Percentiles rank a stretch among this genome's conserved stretches.
phyloP scores from a whole-genome alignment of 1,140 invertebrate species.

The Drosophila watanabei region DNA sequence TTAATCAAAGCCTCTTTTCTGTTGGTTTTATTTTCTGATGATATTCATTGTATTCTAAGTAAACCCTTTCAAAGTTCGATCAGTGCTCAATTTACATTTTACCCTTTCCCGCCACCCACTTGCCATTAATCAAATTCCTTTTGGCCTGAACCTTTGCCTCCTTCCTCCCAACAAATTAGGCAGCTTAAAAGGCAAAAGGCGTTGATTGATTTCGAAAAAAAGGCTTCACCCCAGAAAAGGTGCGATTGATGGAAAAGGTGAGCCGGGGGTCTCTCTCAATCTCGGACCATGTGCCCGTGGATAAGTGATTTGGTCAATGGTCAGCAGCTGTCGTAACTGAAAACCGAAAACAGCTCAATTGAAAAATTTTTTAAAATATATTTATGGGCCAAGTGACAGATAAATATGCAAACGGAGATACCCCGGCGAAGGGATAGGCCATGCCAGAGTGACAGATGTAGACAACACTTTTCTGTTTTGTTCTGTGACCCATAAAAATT shows the following conservation, averaged over 20 bases:
- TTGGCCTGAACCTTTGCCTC: slow-evolving; percentile 16
- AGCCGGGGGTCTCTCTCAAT: slow-evolving; percentile 13
- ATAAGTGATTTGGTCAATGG: slow-evolving; percentile 49
- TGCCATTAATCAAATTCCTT: slow-evolving; percentile 40
- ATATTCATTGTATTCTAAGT: not conserved
- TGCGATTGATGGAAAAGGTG: slow-evolving; percentile 24
- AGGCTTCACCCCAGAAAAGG: slow-evolving; percentile 35
- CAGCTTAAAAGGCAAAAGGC: slow-evolving; percentile 64
- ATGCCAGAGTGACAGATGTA: slow-evolving; percentile 27
- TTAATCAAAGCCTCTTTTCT: not conserved
- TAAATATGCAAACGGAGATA: slow-evolving; percentile 24
- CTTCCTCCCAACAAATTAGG: slow-evolving; percentile 60
- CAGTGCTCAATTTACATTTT: not conserved
- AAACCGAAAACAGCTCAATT: slow-evolving; percentile 50
- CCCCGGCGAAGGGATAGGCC: slow-evolving; percentile 14
- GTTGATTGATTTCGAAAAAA: slow-evolving; percentile 73
- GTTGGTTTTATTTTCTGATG: no score
- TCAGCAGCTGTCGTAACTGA: slow-evolving; percentile 49
- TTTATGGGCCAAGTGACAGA: slow-evolving; percentile 40
- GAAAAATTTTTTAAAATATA: slow-evolving; percentile 33
- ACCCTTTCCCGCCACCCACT: not conserved
- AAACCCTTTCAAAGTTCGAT: slow-evolving; percentile 28
- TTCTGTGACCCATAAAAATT: slow-evolving; percentile 52
- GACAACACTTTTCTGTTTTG: slow-evolving; percentile 31
- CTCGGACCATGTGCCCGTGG: slow-evolving; percentile 15